A percentile compares a stretch with the other conserved stretches of the same genome.
Conservation (phyloP, 2,113 vertebrate species). For the Cepphus grylle region DNA sequence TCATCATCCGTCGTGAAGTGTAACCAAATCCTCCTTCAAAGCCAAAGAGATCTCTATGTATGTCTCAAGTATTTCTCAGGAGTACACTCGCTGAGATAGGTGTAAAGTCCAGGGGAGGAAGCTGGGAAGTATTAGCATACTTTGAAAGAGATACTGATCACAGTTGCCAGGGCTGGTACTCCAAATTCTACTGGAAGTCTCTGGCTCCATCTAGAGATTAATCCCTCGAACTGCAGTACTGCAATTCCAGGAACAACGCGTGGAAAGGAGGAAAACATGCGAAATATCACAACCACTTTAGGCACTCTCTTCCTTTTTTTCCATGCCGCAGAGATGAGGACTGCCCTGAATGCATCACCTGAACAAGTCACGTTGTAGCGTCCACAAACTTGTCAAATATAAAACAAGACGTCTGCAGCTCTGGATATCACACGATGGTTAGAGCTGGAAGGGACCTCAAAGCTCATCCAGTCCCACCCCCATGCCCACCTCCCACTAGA, state of each 20-base stretch:
- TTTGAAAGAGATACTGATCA: not conserved
- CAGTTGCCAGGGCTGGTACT: not conserved
- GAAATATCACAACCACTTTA: fast-evolving
- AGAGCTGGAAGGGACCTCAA: not conserved
- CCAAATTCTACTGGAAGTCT: not conserved
- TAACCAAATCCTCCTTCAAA: not conserved
- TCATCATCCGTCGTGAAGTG: fast-evolving
- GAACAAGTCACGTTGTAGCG: not conserved
- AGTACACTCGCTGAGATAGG: not conserved
- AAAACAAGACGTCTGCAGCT: not conserved
- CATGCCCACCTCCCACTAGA: not conserved
- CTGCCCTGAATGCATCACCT: not conserved
- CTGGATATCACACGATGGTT: not conserved
- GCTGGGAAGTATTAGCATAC: not conserved
- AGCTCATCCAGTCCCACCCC: not conserved
- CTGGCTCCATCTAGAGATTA: slow-evolving; percentile 36
- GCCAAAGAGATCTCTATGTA: not conserved
- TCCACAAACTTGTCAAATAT: not conserved
- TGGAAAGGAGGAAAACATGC: not conserved
- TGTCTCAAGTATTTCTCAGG: not conserved
- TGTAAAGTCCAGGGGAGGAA: not conserved
- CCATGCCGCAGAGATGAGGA: not conserved
- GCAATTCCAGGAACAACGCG: fast-evolving
- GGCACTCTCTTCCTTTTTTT: not conserved
- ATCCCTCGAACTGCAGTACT: not conserved